phyloP scores from a whole-genome alignment of 2,888 invertebrate genomes.

The Tiphia femorata region DNA sequence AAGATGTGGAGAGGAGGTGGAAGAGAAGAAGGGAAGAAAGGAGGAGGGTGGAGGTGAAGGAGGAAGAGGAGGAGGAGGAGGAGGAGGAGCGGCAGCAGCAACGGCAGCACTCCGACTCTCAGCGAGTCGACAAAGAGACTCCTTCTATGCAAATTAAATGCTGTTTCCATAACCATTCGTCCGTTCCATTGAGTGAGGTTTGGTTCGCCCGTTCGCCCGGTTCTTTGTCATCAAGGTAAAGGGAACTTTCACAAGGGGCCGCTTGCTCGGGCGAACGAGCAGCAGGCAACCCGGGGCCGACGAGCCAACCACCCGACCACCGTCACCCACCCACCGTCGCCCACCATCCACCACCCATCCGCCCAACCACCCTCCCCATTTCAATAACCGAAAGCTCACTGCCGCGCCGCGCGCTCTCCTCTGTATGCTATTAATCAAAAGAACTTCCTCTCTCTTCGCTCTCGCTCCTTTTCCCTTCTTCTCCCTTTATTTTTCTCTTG shows the following conservation, averaged over 20 bases:
- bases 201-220: slow-evolving; percentile 58
- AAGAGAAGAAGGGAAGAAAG: slow-evolving; percentile 1
- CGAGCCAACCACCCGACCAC: slow-evolving; percentile 29
- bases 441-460: slow-evolving; percentile 43
- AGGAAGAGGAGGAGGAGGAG: slow-evolving; percentile 23
- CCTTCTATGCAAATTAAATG: slow-evolving; percentile 70
- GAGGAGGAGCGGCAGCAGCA: slow-evolving; percentile 26
- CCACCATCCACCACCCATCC: slow-evolving; percentile 37
- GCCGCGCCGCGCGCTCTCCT: slow-evolving; percentile 33
- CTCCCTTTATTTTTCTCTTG: slow-evolving; percentile 12
- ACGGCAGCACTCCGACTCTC: slow-evolving; percentile 47
- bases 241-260: slow-evolving; percentile 65
- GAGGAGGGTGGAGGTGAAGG: slow-evolving; percentile 14
- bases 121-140: slow-evolving; percentile 65
- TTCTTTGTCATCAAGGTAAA: slow-evolving; percentile 68
- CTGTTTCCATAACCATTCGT: slow-evolving; percentile 70
- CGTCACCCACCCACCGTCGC: slow-evolving; percentile 30
- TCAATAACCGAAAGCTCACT: slow-evolving; percentile 61
- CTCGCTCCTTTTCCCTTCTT: slow-evolving; percentile 25
- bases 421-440: slow-evolving; percentile 63
- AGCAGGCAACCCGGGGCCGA: slow-evolving; percentile 39
- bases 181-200: slow-evolving; percentile 68
- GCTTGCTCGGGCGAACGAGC: too few species aligned
- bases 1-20: slow-evolving; percentile 2
- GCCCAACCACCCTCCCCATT: slow-evolving; percentile 51